Percentiles rank a stretch among this genome's conserved stretches.
Evolutionary conservation across 2,797 vertebrate genomes (phyloP).

Genomic region (Acridotheres tristis): DNA sequence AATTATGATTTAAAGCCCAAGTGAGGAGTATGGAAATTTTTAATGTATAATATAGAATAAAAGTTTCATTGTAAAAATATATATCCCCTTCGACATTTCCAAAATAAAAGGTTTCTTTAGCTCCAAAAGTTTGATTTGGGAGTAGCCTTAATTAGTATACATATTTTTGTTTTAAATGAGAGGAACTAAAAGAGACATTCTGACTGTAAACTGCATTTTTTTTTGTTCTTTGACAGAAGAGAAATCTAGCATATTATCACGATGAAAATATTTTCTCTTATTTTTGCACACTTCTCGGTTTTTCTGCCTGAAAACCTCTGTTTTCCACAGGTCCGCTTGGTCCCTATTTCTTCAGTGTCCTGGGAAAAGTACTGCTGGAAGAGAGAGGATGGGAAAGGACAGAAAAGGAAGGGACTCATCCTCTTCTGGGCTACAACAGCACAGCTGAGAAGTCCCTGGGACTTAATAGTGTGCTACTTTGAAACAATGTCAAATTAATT

Average conservation of each 20-base stretch:
- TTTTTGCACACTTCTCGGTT: rapidly evolving
- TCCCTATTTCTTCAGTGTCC: neutral
- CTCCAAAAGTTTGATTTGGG: neutral
- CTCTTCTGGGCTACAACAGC: neutral
- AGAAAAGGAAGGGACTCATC: neutral
- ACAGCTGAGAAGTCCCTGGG: neutral
- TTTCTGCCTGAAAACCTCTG: neutral
- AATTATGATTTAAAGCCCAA: neutral
- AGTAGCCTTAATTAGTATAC: neutral
- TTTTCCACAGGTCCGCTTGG: rapidly evolving
- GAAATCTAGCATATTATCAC: neutral
- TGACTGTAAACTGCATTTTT: neutral
- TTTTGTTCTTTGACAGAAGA: neutral
- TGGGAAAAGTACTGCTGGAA: neutral
- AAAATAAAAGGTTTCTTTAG: neutral
- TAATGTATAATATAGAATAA: neutral
- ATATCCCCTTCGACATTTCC: neutral
- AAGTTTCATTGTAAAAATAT: neutral
- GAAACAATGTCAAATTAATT: conserved; percentile 14
- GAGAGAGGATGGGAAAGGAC: neutral
- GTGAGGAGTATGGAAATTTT: neutral
- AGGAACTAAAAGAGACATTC: neutral
- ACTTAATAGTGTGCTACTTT: neutral
- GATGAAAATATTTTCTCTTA: neutral
- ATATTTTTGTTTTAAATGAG: neutral